Evolutionary conservation across 2,797 vertebrate genomes (phyloP).

Genomic region (Mormyrus hasselquistii): DNA sequence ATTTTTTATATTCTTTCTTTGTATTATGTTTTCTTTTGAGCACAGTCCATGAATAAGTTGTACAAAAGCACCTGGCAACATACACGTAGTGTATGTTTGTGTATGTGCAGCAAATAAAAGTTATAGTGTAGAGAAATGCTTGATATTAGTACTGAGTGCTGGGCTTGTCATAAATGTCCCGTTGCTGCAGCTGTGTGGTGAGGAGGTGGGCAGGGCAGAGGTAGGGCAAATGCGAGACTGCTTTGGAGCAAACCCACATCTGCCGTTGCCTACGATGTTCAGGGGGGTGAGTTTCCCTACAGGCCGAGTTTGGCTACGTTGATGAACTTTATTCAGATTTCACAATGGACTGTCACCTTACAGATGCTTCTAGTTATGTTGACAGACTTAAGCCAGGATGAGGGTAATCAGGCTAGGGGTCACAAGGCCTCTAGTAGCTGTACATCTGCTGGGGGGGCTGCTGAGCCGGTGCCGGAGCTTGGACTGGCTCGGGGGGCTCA

Average conservation of each 20-base stretch:
- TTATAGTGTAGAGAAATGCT: not conserved
- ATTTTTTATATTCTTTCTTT: not conserved
- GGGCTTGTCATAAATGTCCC: not conserved
- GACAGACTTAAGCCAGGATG: constrained; percentile 12
- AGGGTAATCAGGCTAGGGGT: not conserved
- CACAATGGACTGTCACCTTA: not conserved
- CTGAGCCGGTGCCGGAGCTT: constrained; percentile 46
- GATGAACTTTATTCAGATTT: not conserved
- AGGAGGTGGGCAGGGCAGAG: not conserved
- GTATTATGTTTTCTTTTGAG: not conserved
- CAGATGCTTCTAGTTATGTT: not conserved
- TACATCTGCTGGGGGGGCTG: constrained; percentile 80
- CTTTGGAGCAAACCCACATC: not conserved
- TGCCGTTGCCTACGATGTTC: not conserved
- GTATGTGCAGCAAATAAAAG: not conserved
- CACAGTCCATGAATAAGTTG: not conserved
- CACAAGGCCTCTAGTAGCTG: constrained; percentile 66
- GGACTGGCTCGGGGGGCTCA: constrained; percentile 37
- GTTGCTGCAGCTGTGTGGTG: not conserved
- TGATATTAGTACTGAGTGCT: not conserved
- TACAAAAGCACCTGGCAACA: not conserved
- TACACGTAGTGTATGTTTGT: not conserved
- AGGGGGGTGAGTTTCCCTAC: not conserved
- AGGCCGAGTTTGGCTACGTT: not conserved
- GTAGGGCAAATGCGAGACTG: not conserved